Evolutionary conservation across 1,140 invertebrate species (phyloP), one percentile per base, ranked within the genome.

Genomic region (Drosophila repleta): DNA sequence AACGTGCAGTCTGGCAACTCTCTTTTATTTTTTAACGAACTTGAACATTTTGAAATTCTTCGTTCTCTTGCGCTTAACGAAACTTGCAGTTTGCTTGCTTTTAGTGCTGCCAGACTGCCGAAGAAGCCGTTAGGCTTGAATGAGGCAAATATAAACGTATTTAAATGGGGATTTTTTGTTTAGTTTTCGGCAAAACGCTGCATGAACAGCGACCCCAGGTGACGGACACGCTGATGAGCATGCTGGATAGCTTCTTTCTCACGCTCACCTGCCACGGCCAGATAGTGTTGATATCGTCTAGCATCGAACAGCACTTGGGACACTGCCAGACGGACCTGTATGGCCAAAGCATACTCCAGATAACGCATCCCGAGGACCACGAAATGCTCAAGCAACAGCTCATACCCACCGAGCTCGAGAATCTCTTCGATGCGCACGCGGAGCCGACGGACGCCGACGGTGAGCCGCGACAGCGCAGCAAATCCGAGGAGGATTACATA

Each of bases 251-350:
- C 10, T 97, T 97, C 79, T 92, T 98, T 55, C 90, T 98, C 48
- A 95, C 97, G 4, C 92, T 97, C 1, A 96, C 96, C 0, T 95
- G 95, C 64, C 94, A 94, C 64, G 97, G 97, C 0, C 95, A 97
- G 87, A 96, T 99, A 56, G 94, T 98, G n/a, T 96, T 97, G 77
- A 94, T 98, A 6, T 97, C 97, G 17, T 94, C 95, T 46, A 96
- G 96, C 68, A 94, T 98, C 3, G 96, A 97, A 74, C 94, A 96
- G 74, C 94, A 96, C 66, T 93, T 98, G 49, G 96, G 97, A 45
- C 96, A 97, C 91, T 94, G 95, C 55, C 96, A 97, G 96, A 94
- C 95, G 69, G 97, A 98, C 75, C 92, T 98, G 46, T 94, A 98
- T 88, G 97, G 97, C 0, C 95, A 97, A 82, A 96, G 95, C 55